Evolutionary conservation across 2,797 vertebrate genomes (phyloP).

Genomic region (Ctenopoma multispine): DNA sequence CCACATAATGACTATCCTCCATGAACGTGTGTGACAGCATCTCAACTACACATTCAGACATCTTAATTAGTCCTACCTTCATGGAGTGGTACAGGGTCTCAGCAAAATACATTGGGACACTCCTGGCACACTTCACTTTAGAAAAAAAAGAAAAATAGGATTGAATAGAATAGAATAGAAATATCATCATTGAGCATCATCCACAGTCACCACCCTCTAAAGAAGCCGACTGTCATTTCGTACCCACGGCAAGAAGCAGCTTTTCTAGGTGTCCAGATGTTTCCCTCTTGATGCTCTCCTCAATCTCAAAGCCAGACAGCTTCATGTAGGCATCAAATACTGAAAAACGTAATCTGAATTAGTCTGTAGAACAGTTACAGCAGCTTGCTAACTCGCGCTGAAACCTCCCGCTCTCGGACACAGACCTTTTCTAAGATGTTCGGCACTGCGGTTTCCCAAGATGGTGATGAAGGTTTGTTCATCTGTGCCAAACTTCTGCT

Average conservation of each 20-base stretch:
- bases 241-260: constrained; percentile 94
- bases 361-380: not conserved
- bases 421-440: constrained; percentile 92
- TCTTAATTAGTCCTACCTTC: constrained; percentile 84
- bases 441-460: constrained; percentile 90
- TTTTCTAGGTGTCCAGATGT: constrained; percentile 89
- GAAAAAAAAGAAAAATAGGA: constrained; percentile 22
- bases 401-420: constrained; percentile 20
- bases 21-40: not conserved
- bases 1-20: not conserved
- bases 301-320: constrained; percentile 92
- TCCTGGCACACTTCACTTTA: constrained; percentile 91
- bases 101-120: constrained; percentile 92
- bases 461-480: constrained; percentile 97
- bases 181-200: not conserved
- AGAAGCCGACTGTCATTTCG: constrained; percentile 26
- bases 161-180: not conserved
- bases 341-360: constrained; percentile 69
- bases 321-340: constrained; percentile 97
- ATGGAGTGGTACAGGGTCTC: constrained; percentile 91
- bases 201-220: not conserved
- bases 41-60: not conserved
- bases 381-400: not conserved
- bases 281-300: constrained; percentile 94
- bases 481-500: constrained; percentile 94